Evolutionary conservation across 1,140 invertebrate genomes (phyloP).

Genomic region (Cardiocondyla obscurior): DNA sequence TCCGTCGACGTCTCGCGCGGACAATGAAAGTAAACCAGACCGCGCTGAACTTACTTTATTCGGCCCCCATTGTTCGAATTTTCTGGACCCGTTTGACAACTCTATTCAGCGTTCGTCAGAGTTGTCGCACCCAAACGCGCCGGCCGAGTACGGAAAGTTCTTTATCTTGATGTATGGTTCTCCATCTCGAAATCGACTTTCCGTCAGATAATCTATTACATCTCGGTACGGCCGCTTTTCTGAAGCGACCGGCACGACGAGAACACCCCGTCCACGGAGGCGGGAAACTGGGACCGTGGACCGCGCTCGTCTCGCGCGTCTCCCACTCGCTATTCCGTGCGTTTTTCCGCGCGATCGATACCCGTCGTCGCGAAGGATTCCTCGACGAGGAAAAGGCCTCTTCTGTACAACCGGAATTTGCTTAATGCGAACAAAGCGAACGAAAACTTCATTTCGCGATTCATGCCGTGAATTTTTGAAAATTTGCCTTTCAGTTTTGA

Average conservation of each 20-base stretch:
- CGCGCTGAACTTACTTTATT: neutral
- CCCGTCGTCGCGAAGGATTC: neutral
- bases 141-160: constrained; percentile 2
- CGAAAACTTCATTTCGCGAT: neutral
- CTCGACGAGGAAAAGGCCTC: neutral
- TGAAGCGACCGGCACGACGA: neutral
- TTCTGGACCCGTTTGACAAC: neutral
- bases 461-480: neutral
- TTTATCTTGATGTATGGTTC: neutral
- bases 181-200: neutral
- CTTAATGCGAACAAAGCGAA: constrained; percentile 8
- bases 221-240: neutral
- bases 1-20: neutral
- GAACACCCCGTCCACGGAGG: constrained; percentile 15
- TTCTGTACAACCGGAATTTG: constrained; percentile 14
- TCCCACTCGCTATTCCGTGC: constrained; percentile 10
- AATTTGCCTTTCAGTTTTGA: neutral
- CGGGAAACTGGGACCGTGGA: constrained; percentile 27
- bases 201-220: constrained; percentile 45
- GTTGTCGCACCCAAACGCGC: neutral
- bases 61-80: neutral
- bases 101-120: neutral
- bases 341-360: constrained; percentile 48
- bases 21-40: neutral
- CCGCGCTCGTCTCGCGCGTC: constrained; percentile 8